A percentile compares a stretch with the other conserved stretches of the same genome.
These are phyloP conservation scores for Pollenia labialis DNA, from an alignment of 2,888 invertebrate species.

Conservation along the genomic window DNA sequence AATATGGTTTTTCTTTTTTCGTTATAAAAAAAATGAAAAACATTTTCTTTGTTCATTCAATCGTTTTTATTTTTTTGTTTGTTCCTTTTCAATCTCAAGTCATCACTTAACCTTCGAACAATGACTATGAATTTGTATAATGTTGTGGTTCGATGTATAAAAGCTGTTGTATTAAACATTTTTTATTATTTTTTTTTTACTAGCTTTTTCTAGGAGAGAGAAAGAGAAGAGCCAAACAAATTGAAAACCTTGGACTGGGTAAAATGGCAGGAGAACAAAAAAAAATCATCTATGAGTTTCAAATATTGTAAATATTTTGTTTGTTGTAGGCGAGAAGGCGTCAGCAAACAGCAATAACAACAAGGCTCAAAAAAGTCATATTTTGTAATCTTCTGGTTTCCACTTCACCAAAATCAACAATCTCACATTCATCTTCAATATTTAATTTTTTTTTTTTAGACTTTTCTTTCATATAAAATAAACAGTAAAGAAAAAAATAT, in stretches of 20 bases:
- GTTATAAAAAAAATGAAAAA: constrained; percentile 1
- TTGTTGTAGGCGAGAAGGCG: constrained; percentile 38
- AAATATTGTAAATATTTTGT: constrained; percentile 56
- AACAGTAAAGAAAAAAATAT: constrained; percentile 16
- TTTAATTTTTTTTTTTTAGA: constrained; percentile 1
- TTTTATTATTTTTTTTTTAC: constrained; percentile 25
- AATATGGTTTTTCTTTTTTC: constrained; percentile 29
- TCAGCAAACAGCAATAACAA: constrained; percentile 4
- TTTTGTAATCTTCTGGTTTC: constrained; percentile 71
- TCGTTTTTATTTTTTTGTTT: constrained; percentile 26
- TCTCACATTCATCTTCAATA: constrained; percentile 58
- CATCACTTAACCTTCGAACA: constrained; percentile 70
- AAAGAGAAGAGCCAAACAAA: constrained; percentile 38
- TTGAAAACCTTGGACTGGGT: constrained; percentile 33
- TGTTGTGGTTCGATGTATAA: constrained; percentile 32
- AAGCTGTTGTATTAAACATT: constrained; percentile 60
- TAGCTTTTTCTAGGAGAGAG: background rate
- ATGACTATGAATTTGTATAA: constrained; percentile 60
- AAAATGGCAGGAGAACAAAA: background rate
- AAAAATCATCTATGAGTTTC: constrained; percentile 40
- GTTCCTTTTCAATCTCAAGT: constrained; percentile 50
- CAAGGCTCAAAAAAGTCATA: constrained; percentile 52
- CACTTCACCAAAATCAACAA: constrained; percentile 69
- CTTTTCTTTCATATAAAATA: constrained; percentile 16
- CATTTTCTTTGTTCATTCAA: constrained; percentile 45